These are phyloP conservation scores for Epinephelus fuscoguttatus DNA, from an alignment of 2,113 vertebrate species.

Conservation along the genomic window DNA sequence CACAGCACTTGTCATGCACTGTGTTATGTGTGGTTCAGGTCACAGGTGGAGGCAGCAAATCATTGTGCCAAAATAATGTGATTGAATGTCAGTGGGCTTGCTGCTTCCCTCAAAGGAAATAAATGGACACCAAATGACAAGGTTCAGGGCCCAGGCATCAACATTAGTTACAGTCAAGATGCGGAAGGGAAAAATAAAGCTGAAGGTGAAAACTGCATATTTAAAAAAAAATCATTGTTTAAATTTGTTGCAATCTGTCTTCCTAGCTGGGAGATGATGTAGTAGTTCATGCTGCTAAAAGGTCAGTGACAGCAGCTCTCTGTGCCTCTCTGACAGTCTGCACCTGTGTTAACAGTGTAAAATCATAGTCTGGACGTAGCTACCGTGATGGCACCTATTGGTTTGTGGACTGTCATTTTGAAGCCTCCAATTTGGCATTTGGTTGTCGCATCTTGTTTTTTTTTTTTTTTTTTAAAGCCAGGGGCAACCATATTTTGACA, in stretches of 20 bases:
- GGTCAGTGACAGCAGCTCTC: conserved; percentile 39
- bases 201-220: conserved; percentile 29
- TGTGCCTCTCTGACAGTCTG: conserved; percentile 18
- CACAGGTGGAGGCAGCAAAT: conserved; percentile 76
- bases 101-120: conserved; percentile 71
- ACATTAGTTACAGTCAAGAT: conserved; percentile 58
- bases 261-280: conserved; percentile 20
- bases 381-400: too few species aligned
- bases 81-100: conserved; percentile 78
- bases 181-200: conserved; percentile 25
- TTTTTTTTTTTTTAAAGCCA: too few species aligned
- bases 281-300: conserved; percentile 25
- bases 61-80: conserved; percentile 81
- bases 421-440: too few species aligned
- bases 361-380: neutral
- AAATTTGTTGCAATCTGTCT: conserved; percentile 25
- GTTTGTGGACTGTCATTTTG: too few species aligned
- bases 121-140: conserved; percentile 65
- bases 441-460: too few species aligned
- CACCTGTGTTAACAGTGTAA: conserved; percentile 32
- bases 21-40: conserved; percentile 71
- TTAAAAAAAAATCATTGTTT: conserved; percentile 3
- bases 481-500: too few species aligned
- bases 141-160: conserved; percentile 52
- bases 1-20: conserved; percentile 59